These are phyloP conservation scores for Nerophis ophidion DNA, from an alignment of 2,113 vertebrate species.

Conservation along the genomic window DNA sequence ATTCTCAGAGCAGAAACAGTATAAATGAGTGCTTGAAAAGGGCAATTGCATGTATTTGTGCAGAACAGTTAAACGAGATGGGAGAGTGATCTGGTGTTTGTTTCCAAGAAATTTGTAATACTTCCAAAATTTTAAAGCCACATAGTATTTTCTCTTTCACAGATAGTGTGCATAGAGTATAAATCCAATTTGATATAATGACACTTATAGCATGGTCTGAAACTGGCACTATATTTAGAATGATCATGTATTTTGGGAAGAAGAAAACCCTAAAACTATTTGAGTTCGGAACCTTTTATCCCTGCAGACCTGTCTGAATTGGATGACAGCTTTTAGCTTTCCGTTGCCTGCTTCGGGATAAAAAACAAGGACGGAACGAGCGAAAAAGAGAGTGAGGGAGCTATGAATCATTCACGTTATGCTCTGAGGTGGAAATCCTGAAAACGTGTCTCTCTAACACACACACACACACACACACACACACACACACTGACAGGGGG, in stretches of 20 bases:
- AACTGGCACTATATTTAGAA: background rate
- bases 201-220: background rate
- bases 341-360: constrained; percentile 38
- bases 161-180: background rate
- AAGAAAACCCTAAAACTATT: constrained; percentile 26
- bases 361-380: constrained; percentile 28
- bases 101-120: background rate
- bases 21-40: constrained; percentile 3
- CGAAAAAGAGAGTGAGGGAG: constrained; percentile 22
- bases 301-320: constrained; percentile 29
- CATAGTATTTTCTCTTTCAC: background rate
- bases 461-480: constrained; percentile 18
- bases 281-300: constrained; percentile 16
- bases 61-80: constrained; percentile 5
- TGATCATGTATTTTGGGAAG: background rate
- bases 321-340: constrained; percentile 43
- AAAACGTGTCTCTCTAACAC: constrained; percentile 35
- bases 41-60: background rate
- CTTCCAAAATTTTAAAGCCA: background rate
- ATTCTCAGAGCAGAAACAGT: background rate
- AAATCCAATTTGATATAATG: background rate
- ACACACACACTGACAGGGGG: constrained; percentile 21
- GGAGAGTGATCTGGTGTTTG: background rate
- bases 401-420: constrained; percentile 61
- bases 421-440: constrained; percentile 66